phyloP scores from a whole-genome alignment of 2,113 vertebrate genomes.

The Dunckerocampus dactyliophorus region DNA sequence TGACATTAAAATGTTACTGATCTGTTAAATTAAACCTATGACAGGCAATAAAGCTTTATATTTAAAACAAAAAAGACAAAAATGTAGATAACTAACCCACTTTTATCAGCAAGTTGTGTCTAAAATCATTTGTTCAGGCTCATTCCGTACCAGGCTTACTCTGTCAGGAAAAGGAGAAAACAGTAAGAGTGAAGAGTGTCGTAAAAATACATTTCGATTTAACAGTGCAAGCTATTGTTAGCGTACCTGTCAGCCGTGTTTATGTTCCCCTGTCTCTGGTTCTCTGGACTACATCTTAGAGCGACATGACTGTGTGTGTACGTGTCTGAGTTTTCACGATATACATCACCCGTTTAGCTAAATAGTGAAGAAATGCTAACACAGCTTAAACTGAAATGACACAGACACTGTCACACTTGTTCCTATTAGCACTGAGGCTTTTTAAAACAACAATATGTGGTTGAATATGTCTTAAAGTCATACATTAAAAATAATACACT shows the following conservation, averaged over 20 bases:
- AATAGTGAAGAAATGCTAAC: conserved; percentile 20
- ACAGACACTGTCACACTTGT: conserved; percentile 37
- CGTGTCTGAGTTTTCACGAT: conserved; percentile 4
- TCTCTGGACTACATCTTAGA: conserved; percentile 44
- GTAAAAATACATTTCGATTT: neutral
- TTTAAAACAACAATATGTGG: too few species aligned
- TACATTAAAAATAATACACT: neutral
- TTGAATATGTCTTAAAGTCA: too few species aligned
- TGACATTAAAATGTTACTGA: conserved; percentile 4
- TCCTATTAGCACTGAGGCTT: too few species aligned
- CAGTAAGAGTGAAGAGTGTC: conserved; percentile 7
- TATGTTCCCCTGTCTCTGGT: conserved; percentile 21
- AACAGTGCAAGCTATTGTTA: conserved; percentile 24
- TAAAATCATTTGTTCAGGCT: too few species aligned
- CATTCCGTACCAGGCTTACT: too few species aligned
- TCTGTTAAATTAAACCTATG: conserved; percentile 1
- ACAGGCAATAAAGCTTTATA: conserved; percentile 6
- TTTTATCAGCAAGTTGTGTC: too few species aligned
- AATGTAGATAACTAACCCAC: too few species aligned
- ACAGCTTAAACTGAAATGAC: conserved; percentile 34
- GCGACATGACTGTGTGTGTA: conserved; percentile 7
- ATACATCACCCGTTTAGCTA: conserved; percentile 16
- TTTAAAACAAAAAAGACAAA: neutral
- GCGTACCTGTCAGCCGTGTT: conserved; percentile 41
- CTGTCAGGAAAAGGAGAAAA: neutral